Base-by-base conservation (phyloP, 2,113 vertebrate genomes). In the Dissostichus mawsoni region DNA sequence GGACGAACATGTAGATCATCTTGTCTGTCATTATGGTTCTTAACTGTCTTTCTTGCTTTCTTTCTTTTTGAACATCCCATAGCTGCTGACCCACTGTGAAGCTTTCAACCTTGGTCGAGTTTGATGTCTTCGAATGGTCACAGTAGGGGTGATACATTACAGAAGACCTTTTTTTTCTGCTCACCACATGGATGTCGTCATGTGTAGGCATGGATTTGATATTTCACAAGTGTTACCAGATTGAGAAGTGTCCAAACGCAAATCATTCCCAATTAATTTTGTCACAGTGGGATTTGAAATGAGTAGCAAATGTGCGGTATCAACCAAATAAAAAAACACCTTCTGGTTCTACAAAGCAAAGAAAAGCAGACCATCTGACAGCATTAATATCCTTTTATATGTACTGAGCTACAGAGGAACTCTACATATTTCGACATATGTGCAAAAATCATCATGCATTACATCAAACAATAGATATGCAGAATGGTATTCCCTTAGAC, bases 101-200 rank as follows among this genome's bases (percentile, higher is more conserved):
- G 51, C 23, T 61, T 75, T 71, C 7, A 33, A 74, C 69, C 69
- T 73, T n/a, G 0, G 57, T 18, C 3, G 72, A 73, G 79, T 88
- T 86, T 92, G 89, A 92, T 81, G 80, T 91, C 87, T 92, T 92
- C 90, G 90, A 89, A 79, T 69, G 80, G 80, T 81, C 80, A 73
- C 58, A 89, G 83, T 47, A 75, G 78, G 65, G 64, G 76, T 63
- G 77, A 90, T 87, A 63, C 80, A 88, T 91, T 82, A 66, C 59
- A 55, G n/a, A 52, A 52, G 47, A 50, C 36, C 52, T 5, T 11
- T 69, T 61, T 53, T 56, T 25, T 25, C 68, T 72, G 23, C 50
- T 77, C 83, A 45, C 81, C 83, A 88, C 78, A 88, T 90, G 86
- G 82, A 81, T 66, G 57, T 76, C 25, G 70, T 81, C 78, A 82